These are phyloP conservation scores for Morone chrysops DNA, from an alignment of 2,113 vertebrate genomes.

Conservation along the genomic window DNA sequence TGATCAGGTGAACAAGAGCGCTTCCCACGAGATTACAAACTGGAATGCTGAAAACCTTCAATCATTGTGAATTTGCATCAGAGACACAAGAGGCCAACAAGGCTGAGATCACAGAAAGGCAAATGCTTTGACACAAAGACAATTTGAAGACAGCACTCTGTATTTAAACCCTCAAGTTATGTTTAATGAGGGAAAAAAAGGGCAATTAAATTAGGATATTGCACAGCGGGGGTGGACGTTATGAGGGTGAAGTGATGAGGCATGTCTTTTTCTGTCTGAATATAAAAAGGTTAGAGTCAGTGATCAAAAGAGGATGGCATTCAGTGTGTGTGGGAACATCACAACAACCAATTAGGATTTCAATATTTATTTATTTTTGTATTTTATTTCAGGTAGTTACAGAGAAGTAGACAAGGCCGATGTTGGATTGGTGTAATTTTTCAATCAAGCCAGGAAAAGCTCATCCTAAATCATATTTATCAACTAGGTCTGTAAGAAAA, in stretches of 20 bases:
- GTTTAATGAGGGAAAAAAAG: conserved; percentile 82
- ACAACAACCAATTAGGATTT: conserved; percentile 28
- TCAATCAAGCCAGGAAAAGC: not conserved
- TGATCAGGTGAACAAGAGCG: conserved; percentile 64
- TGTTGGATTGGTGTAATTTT: not conserved
- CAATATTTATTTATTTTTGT: conserved; percentile 7
- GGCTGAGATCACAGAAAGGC: conserved; percentile 86
- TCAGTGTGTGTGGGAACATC: not conserved
- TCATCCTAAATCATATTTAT: not conserved
- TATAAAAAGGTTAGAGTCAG: conserved; percentile 32
- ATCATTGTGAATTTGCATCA: conserved; percentile 85
- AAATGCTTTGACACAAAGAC: conserved; percentile 71
- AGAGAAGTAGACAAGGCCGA: not conserved
- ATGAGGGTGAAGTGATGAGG: conserved; percentile 14
- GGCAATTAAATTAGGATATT: conserved; percentile 84
- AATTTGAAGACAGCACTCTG: conserved; percentile 86
- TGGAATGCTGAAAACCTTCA: conserved; percentile 47
- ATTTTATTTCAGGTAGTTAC: not conserved
- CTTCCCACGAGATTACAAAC: conserved; percentile 56
- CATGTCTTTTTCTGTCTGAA: not conserved
- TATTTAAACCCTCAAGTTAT: conserved; percentile 81
- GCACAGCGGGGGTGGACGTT: conserved; percentile 53
- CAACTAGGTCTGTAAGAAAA: not conserved
- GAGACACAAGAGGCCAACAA: conserved; percentile 81
- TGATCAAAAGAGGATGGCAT: conserved; percentile 27